phyloP scores from a whole-genome alignment of 2,888 invertebrate species.

The Eupithecia centaureata region DNA sequence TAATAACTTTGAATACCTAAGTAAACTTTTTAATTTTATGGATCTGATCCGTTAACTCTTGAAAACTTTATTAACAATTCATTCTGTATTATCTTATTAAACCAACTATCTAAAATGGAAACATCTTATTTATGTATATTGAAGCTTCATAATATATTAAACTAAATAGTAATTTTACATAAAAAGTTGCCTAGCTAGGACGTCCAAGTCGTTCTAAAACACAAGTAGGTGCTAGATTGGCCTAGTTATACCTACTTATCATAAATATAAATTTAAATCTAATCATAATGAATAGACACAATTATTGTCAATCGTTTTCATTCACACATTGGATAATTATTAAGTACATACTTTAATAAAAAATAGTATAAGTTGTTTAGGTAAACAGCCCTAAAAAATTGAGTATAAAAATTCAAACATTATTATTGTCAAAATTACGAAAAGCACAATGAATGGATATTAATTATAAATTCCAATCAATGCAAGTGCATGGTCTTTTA shows the following conservation, averaged over 20 bases:
- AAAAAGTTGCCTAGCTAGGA: slow-evolving; percentile 18
- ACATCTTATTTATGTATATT: slow-evolving; percentile 6
- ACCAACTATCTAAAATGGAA: slow-evolving; percentile 21
- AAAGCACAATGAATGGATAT: slow-evolving; percentile 46
- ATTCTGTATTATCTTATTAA: not conserved
- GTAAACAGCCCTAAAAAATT: slow-evolving; percentile 59
- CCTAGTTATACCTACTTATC: slow-evolving; percentile 6
- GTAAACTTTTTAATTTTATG: slow-evolving; percentile 13
- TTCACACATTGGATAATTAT: slow-evolving; percentile 23
- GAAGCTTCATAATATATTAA: slow-evolving; percentile 3
- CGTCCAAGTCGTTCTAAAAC: slow-evolving; percentile 21
- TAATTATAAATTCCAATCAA: slow-evolving; percentile 29
- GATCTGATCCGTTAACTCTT: slow-evolving; percentile 25
- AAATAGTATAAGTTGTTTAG: slow-evolving; percentile 44
- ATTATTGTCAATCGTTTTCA: slow-evolving; percentile 55
- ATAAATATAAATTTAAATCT: slow-evolving; percentile 16
- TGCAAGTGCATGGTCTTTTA: slow-evolving; percentile 33
- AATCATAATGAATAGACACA: slow-evolving; percentile 47
- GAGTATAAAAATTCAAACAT: slow-evolving; percentile 45
- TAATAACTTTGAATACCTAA: not conserved
- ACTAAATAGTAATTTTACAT: slow-evolving; percentile 9
- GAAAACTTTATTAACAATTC: slow-evolving; percentile 19
- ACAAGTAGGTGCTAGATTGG: slow-evolving; percentile 1
- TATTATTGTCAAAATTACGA: slow-evolving; percentile 61
- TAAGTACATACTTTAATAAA: slow-evolving; percentile 18